phyloP scores from a whole-genome alignment of 2,888 invertebrate species.

The Drosophila borborema region DNA sequence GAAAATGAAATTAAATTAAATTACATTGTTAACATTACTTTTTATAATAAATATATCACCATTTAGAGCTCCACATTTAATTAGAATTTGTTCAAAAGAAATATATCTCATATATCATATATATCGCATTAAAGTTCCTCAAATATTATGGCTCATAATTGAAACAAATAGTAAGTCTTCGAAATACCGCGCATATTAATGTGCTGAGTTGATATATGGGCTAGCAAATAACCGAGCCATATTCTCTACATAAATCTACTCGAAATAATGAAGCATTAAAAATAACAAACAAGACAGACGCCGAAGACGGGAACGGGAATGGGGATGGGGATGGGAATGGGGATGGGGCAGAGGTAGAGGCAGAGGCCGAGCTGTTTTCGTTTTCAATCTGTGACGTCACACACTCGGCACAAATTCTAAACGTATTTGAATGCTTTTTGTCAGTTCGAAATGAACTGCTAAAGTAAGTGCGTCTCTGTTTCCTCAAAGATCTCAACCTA shows the following conservation, averaged over 20 bases:
- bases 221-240: slow-evolving; percentile 34
- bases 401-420: slow-evolving; percentile 22
- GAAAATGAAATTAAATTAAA: no score
- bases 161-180: slow-evolving; percentile 53
- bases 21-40: no score
- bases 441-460: background rate
- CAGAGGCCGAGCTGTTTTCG: slow-evolving; percentile 3
- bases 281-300: slow-evolving; percentile 33
- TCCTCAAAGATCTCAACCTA: slow-evolving; percentile 17
- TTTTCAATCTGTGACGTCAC: slow-evolving; percentile 32
- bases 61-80: no score
- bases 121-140: background rate
- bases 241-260: slow-evolving; percentile 33
- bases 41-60: no score
- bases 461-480: slow-evolving; percentile 9
- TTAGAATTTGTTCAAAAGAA: no score
- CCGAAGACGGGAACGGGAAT: no score
- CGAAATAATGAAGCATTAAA: slow-evolving; percentile 34
- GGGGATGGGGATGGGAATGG: no score
- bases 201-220: slow-evolving; percentile 45
- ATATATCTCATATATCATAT: no score
- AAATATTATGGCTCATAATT: slow-evolving; percentile 40
- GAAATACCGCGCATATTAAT: slow-evolving; percentile 44
- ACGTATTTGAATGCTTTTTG: slow-evolving; percentile 6
- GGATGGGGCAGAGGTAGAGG: background rate